phyloP scores from a whole-genome alignment of 2,888 invertebrate species.

The Gastrophysa polygoni region DNA sequence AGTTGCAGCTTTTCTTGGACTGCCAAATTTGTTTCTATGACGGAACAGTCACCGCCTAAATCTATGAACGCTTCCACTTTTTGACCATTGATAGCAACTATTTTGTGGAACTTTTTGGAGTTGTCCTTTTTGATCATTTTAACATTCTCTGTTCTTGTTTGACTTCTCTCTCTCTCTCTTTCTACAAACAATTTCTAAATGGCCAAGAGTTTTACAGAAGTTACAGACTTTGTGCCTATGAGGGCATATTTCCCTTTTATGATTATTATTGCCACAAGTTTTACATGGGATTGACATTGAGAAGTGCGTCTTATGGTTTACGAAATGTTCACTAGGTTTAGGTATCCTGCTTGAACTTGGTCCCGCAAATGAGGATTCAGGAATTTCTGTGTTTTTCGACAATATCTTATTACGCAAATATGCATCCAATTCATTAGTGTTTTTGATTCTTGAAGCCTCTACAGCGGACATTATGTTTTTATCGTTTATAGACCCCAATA shows the following conservation, averaged over 20 bases:
- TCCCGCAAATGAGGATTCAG: not conserved
- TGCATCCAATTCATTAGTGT: constrained; percentile 22
- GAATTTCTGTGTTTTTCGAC: not conserved
- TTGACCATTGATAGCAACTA: not conserved
- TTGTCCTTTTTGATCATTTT: too few species aligned
- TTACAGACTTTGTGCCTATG: constrained; percentile 2
- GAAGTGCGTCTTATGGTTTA: not conserved
- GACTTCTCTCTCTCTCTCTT: not conserved
- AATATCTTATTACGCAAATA: constrained; percentile 25
- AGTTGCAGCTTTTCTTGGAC: not conserved
- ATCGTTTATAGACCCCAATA: constrained; percentile 22
- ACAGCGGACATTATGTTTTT: not conserved
- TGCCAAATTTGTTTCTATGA: not conserved
- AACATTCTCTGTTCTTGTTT: too few species aligned
- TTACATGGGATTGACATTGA: not conserved
- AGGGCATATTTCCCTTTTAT: not conserved
- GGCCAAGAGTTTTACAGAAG: not conserved
- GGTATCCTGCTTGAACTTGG: not conserved
- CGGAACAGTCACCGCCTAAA: constrained; percentile 1
- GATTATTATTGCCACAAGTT: constrained; percentile 13
- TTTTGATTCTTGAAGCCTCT: constrained; percentile 23
- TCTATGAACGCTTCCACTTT: constrained; percentile 2
- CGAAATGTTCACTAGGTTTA: not conserved
- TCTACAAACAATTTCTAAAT: constrained; percentile 2
- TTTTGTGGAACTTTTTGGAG: constrained; percentile 2